Base-by-base conservation (phyloP, 2,888 invertebrate species). In the Drosophila colorata region DNA sequence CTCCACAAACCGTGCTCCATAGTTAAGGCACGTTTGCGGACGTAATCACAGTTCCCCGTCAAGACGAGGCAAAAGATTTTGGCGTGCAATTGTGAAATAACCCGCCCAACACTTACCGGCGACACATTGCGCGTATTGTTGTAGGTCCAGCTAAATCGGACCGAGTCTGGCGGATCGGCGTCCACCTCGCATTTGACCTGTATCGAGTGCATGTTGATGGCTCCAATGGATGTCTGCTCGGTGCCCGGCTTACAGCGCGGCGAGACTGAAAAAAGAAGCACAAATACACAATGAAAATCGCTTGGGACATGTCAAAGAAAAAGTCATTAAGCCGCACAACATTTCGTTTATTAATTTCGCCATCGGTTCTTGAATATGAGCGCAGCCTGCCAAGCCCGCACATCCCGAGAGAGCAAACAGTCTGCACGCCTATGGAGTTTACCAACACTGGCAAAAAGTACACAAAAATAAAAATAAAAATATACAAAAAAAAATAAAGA, bases 141-240 rank as follows among this genome's bases (percentile, higher is more conserved):
- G 91, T 96, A 96, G 11, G 97, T 97, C 97, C 97, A 97, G 78
- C 95, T 96, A 91, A 97, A 97, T 81, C 95, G 93, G 37, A 96
- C 93, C 0, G 94, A 94, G 56, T 95, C 95, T 16, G 94, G 93
- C 0, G 97, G 96, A 46, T 96, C 95, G 0, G 97, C 96, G 71
- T 96, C 95, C 53, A 98, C 96, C 71, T 97, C 96, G 90, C 98
- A 97, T 55, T 95, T 94, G 8, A 97, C 95, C 56, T 95, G 93
- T 52, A 97, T 93, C 53, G 95, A 95, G 65, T 96, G 96, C 76
- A 95, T 95, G 38, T 95, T 95, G 23, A 96, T 94, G 2, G 95
- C 95, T 2, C 96, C 95, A 46, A 97, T 92, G 78, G 95, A 95
- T 83, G 94, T 95, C 53, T 94, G 93, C 71, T 96, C 95, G 64